Evolutionary conservation across 2,113 vertebrate genomes (phyloP).

Genomic region (Oenanthe oenanthe): DNA sequence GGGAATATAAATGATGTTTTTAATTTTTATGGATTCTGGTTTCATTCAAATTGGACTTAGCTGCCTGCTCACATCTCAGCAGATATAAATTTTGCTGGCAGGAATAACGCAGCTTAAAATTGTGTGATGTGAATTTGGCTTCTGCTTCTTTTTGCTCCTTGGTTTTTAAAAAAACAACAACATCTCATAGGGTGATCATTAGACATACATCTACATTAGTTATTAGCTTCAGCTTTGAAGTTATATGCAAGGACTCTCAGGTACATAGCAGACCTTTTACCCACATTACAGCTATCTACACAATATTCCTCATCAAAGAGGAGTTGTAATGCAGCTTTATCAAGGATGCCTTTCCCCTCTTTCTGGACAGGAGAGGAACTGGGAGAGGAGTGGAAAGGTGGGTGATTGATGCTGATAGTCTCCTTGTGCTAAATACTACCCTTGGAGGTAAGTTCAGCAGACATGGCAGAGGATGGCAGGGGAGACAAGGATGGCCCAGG

Average conservation of each 20-base stretch:
- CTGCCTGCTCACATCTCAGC: neutral
- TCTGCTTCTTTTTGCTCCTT: neutral
- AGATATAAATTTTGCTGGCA: conserved; percentile 14
- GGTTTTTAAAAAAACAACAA: neutral
- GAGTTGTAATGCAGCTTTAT: neutral
- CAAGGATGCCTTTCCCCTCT: neutral
- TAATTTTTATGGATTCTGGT: neutral
- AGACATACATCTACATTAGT: neutral
- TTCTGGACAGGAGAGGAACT: neutral
- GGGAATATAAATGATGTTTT: conserved; percentile 20
- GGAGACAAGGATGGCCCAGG: neutral
- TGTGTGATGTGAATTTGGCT: neutral
- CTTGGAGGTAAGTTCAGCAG: neutral
- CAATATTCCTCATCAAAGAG: neutral
- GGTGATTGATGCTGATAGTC: neutral
- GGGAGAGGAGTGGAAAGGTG: neutral
- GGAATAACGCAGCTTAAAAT: neutral
- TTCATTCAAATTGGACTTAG: conserved; percentile 12
- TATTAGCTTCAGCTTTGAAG: neutral
- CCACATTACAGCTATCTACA: neutral
- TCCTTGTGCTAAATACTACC: neutral
- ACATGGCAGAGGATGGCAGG: neutral
- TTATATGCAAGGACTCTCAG: neutral
- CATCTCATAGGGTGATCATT: neutral
- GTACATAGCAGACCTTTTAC: neutral